Conservation (phyloP, 1,140 invertebrate species). For the Scaptodrosophila lebanonensis region DNA sequence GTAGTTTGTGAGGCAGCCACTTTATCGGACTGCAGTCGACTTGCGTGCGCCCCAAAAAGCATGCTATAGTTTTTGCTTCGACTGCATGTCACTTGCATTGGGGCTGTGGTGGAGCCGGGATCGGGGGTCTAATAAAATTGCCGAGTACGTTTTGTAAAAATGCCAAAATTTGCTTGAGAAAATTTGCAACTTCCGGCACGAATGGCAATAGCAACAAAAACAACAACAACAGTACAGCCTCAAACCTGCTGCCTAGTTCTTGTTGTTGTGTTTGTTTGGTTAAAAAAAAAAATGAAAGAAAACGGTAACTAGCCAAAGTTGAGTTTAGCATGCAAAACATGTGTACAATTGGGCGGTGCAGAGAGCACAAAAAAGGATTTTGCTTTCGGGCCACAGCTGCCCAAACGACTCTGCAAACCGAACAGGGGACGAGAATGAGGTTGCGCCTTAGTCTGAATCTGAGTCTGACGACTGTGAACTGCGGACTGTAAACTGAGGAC, state of each 20-base stretch:
- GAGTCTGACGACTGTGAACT: too few relatives aligned
- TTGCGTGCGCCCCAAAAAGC: conserved; percentile 41
- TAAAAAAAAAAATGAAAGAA: too few relatives aligned
- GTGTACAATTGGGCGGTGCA: conserved; percentile 45
- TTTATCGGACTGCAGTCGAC: too few relatives aligned
- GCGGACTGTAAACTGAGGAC: too few relatives aligned
- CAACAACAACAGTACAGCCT: neutral
- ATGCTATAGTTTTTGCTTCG: conserved; percentile 18
- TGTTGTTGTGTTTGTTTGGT: conserved; percentile 35
- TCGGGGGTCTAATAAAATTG: conserved; percentile 46
- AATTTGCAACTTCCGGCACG: conserved; percentile 58
- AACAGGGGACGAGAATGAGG: too few relatives aligned
- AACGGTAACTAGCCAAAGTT: conserved; percentile 11
- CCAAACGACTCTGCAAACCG: too few relatives aligned
- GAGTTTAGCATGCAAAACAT: conserved; percentile 67
- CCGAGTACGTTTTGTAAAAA: conserved; percentile 68
- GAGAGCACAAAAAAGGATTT: too few relatives aligned
- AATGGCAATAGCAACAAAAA: conserved; percentile 24
- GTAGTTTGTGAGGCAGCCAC: conserved; percentile 44
- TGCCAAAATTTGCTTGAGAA: conserved; percentile 65
- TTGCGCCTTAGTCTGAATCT: too few relatives aligned
- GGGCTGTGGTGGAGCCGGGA: too few relatives aligned
- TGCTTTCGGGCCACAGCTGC: too few relatives aligned
- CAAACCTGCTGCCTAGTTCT: conserved; percentile 1
- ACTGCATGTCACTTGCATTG: conserved; percentile 1